Base-by-base conservation (phyloP, 2,113 vertebrate species). In the Galbula dea region DNA sequence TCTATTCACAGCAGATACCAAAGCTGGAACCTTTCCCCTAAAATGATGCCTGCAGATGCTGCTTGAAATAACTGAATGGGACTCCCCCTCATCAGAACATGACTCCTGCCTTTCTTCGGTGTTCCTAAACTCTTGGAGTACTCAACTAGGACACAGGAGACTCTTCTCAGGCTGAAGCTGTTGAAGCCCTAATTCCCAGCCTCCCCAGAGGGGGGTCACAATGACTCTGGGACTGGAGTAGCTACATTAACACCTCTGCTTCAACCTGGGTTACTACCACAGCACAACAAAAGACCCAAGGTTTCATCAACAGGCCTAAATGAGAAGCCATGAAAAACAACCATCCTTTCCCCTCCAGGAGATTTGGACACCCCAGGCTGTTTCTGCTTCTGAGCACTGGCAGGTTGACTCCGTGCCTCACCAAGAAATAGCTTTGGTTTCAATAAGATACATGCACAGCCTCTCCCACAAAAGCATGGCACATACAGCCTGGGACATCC, bases 141-240 rank as follows among this genome's bases (percentile, higher is more conserved):
- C 39, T 57, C 15, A 16, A 15, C 5, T 21, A 62, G 51, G 29
- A 20, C 22, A 23, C 0, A 17, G n/a, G 20, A 84, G 49, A 73
- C 22, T 41, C 21, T 79, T 89, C 18, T 43, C 32, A n/a, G 1
- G 0, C 34, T 49, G 80, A 74, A 37, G 80, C 58, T 59, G 39
- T 18, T 32, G 34, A 88, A 72, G 21, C 20, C 41, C 55, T 29
- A 23, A 11, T 48, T 71, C 48, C 34, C 22, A 41, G 21, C 17
- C 52, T 51, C 51, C 6, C 9, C 32, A 17, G 41, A 43, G 5
- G 2, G 10, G 67, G 67, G 23, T 30, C 51, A 14, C 23, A 10
- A 10, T 1, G 17, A 26, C 36, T 12, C 37, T 49, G 12, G 2
- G 0, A 0, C 30, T n/a, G 45, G 11, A 79, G 29, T 19, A 37